Conservation (phyloP, 2,888 invertebrate species). For the Aspidapion aeneum region DNA sequence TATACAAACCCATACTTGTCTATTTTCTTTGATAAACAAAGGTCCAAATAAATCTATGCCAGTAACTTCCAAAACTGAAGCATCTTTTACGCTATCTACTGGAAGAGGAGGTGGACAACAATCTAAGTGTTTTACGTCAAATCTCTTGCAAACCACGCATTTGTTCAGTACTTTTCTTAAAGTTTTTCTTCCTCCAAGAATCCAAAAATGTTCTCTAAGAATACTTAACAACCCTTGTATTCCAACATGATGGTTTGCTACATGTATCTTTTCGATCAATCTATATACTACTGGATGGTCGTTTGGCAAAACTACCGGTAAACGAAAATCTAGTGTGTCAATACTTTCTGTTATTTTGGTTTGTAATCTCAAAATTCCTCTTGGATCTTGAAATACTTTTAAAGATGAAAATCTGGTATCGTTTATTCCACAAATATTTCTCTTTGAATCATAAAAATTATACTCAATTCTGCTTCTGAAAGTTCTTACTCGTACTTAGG, state of each 20-base stretch:
- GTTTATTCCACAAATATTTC: no score
- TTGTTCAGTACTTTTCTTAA: constrained; percentile 21
- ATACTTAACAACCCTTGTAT: constrained; percentile 25
- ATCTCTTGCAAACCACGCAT: constrained; percentile 28
- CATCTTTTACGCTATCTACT: constrained; percentile 32
- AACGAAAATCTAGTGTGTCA: constrained; percentile 17
- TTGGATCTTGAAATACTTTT: background rate
- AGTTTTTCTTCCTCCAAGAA: constrained; percentile 27
- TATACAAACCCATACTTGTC: constrained; percentile 38
- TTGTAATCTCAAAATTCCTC: background rate
- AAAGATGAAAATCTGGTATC: no score
- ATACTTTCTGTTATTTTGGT: constrained; percentile 13
- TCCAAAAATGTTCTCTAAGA: constrained; percentile 30
- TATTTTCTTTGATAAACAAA: constrained; percentile 30
- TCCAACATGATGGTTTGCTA: constrained; percentile 21
- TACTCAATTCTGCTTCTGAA: background rate
- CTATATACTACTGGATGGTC: constrained; percentile 18
- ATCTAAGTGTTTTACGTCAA: constrained; percentile 25
- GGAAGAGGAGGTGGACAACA: constrained; percentile 31
- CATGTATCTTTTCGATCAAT: constrained; percentile 19
- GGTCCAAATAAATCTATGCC: constrained; percentile 44
- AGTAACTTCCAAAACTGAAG: constrained; percentile 34
- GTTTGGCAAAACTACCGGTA: constrained; percentile 21
- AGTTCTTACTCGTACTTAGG: constrained; percentile 1
- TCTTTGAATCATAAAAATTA: background rate